Conservation (phyloP, 2,888 invertebrate species). For the Troides oblongomaculatus region DNA sequence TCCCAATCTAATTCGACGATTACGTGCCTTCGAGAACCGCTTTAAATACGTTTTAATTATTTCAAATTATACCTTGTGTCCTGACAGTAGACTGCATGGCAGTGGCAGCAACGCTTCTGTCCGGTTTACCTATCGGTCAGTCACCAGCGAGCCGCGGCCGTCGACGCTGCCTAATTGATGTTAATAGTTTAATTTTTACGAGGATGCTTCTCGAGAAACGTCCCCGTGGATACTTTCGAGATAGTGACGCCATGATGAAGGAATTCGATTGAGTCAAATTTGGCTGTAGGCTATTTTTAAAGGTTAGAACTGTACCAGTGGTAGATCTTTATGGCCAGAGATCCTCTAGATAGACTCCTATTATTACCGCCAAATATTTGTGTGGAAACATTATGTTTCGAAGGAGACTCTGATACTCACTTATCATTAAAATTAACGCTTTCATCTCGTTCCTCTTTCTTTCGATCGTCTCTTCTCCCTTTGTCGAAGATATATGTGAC, state of each 20-base stretch:
- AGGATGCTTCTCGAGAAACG: constrained; percentile 43
- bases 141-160: constrained; percentile 33
- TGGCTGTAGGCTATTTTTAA: background rate
- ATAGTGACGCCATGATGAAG: constrained; percentile 20
- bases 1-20: constrained; percentile 57
- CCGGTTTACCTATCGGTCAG: constrained; percentile 38
- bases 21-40: constrained; percentile 45
- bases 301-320: too few species aligned
- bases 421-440: too few species aligned
- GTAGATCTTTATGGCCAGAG: too few species aligned
- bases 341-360: too few species aligned
- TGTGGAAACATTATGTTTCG: too few species aligned
- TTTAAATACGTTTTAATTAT: constrained; percentile 1
- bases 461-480: too few species aligned
- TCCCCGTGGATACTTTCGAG: constrained; percentile 16
- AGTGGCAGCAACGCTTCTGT: background rate
- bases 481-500: too few species aligned
- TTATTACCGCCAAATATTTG: too few species aligned
- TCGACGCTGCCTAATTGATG: constrained; percentile 52
- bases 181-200: constrained; percentile 69
- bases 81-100: constrained; percentile 1
- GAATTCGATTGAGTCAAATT: constrained; percentile 21
- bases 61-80: constrained; percentile 7
- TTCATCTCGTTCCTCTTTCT: too few species aligned
- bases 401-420: too few species aligned